Base-by-base conservation (phyloP, 2,888 invertebrate species). In the Hofmannophila pseudospretella region DNA sequence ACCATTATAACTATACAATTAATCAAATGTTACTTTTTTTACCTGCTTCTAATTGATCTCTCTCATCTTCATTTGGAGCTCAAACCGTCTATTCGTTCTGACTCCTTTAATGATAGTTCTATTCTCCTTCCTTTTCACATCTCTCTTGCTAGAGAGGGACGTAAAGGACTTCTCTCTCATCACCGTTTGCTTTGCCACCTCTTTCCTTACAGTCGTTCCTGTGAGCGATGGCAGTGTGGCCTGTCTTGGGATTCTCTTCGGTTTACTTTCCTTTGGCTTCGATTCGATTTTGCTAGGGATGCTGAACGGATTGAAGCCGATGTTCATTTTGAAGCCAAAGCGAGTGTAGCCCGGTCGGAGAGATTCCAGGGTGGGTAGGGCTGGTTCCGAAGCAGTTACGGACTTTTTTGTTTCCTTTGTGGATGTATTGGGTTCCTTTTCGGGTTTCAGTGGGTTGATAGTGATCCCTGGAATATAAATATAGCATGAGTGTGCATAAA, bases 21-120 rank as follows among this genome's bases (percentile, higher is more conserved):
- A n/a, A n/a, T n/a, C n/a, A n/a, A n/a, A n/a, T n/a, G n/a, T n/a
- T n/a, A n/a, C n/a, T n/a, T n/a, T n/a, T n/a, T n/a, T n/a, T n/a
- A n/a, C n/a, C n/a, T n/a, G n/a, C n/a, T n/a, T n/a, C n/a, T n/a
- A n/a, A n/a, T n/a, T n/a, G n/a, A 88, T 51, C 46, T 89, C 89
- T 12, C 92, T 87, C 67, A 90, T 84, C 50, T 89, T 81, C 93
- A 93, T 93, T 54, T 92, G 90, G 36, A 93, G 65, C 37, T 93
- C 92, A 51, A 94, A 94, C 28, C 93, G 79, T 25, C 92, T 82
- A 67, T 94, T 94, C 0, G 90, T 90, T 23, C 93, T 77, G 0
- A 93, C 93, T 0, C 93, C 93, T 44, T 90, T 90, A 0, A 93
- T 77, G 3, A 86, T 58, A 0, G 77, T 78, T 32, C 90, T 78